These are phyloP conservation scores for Monarcha castaneiventris DNA, from an alignment of 2,113 vertebrate species.

Conservation along the genomic window DNA sequence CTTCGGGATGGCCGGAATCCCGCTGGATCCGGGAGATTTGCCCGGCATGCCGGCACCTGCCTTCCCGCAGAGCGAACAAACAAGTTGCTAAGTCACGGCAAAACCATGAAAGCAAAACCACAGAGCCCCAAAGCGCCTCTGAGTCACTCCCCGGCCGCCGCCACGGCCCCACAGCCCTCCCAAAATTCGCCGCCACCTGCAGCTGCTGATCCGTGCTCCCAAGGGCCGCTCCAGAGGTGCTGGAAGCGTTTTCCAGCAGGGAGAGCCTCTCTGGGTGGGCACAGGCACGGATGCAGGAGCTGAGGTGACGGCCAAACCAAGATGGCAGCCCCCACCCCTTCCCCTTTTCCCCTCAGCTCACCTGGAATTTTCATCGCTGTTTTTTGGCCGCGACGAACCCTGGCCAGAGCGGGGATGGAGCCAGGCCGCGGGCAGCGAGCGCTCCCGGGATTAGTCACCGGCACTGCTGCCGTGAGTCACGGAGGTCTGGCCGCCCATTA, in stretches of 20 bases:
- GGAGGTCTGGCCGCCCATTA: constrained; percentile 18
- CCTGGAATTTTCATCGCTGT: neutral
- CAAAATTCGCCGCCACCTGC: constrained; percentile 72
- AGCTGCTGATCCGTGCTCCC: constrained; percentile 34
- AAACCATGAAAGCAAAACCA: constrained; percentile 84
- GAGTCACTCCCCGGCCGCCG: constrained; percentile 70
- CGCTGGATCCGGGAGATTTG: fast-evolving
- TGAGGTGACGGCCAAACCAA: fast-evolving
- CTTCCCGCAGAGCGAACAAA: constrained; percentile 68
- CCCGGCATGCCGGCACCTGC: constrained; percentile 67
- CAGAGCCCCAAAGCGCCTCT: constrained; percentile 77
- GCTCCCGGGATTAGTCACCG: constrained; percentile 32
- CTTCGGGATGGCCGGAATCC: neutral
- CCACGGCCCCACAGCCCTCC: constrained; percentile 62
- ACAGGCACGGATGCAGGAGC: neutral
- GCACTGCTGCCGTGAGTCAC: constrained; percentile 56
- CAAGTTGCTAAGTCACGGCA: constrained; percentile 76
- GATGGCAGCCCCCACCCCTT: fast-evolving
- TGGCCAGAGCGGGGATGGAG: neutral
- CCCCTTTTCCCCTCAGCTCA: neutral
- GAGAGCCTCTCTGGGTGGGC: neutral
- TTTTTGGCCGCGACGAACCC: neutral
- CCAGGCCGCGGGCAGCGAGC: neutral
- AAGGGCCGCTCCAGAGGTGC: neutral
- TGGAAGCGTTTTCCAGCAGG: neutral